Percentiles rank a stretch among this genome's conserved stretches.
These are phyloP conservation scores for Atta texana DNA, from an alignment of 1,140 invertebrate species.

Conservation along the genomic window DNA sequence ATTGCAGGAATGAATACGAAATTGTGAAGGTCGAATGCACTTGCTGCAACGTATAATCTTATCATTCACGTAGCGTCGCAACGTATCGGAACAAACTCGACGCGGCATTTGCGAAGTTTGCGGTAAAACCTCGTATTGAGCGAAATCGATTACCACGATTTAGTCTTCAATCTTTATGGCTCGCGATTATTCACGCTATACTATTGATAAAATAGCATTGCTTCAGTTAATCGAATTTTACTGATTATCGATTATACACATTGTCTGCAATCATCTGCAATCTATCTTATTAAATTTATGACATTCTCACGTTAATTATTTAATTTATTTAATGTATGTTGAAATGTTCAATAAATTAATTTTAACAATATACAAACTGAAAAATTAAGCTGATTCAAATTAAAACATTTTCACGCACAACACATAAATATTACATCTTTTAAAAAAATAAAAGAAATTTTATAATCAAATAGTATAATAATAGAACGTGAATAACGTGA, in stretches of 20 bases:
- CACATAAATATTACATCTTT: background rate
- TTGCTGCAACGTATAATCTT: slow-evolving; percentile 51
- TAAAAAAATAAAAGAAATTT: background rate
- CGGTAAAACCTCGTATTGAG: slow-evolving; percentile 19
- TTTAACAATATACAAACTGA: background rate
- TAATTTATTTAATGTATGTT: slow-evolving; percentile 4
- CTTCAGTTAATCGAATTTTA: slow-evolving; percentile 31
- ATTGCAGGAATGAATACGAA: slow-evolving; percentile 55
- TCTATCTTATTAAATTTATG: slow-evolving; percentile 19
- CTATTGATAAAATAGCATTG: slow-evolving; percentile 32
- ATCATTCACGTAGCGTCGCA: slow-evolving; percentile 36
- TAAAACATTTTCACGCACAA: background rate
- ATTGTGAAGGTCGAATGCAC: slow-evolving; percentile 46
- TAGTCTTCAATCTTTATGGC: background rate
- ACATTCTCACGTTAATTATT: slow-evolving; percentile 14
- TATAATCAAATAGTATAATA: background rate
- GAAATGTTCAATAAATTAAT: background rate
- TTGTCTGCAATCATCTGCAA: background rate
- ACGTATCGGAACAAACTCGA: slow-evolving; percentile 30
- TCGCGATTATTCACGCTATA: background rate
- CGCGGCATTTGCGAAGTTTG: background rate
- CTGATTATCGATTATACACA: background rate
- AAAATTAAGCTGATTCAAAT: background rate
- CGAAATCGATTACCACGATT: slow-evolving; percentile 51
- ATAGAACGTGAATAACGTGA: background rate